Percentiles rank a stretch among this genome's conserved stretches.
Conservation (phyloP, 2,888 invertebrate species). For the Pegoplata infirma region DNA sequence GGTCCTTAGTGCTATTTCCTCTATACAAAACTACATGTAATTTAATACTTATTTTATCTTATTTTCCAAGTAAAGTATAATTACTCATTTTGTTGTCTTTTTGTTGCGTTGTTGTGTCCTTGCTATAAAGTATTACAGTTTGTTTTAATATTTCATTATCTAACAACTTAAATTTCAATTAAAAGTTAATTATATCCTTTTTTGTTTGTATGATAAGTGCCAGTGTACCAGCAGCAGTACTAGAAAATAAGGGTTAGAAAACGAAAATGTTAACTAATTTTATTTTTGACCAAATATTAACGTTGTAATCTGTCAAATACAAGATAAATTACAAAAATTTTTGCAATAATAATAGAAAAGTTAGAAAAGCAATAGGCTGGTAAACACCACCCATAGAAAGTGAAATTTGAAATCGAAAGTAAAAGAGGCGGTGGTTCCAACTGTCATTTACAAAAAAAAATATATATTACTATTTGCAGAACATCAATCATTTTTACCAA, state of each 20-base stretch:
- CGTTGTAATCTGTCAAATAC: conserved; percentile 26
- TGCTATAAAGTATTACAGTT: no score
- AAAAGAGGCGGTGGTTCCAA: neutral
- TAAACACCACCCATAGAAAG: neutral
- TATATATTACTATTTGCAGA: conserved; percentile 27
- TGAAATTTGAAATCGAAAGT: neutral
- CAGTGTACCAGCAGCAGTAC: no score
- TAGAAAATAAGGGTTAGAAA: neutral
- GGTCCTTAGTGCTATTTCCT: no score
- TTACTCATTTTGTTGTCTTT: no score
- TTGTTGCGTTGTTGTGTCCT: no score
- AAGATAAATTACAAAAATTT: conserved; percentile 32
- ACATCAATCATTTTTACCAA: conserved; percentile 42
- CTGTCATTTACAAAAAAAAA: conserved; percentile 25
- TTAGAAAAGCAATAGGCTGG: neutral
- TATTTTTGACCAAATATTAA: neutral
- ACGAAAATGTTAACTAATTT: neutral
- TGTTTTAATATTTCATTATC: no score
- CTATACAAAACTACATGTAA: no score
- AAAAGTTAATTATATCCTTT: conserved; percentile 20
- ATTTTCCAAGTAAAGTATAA: no score
- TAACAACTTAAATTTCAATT: conserved; percentile 36
- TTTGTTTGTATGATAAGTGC: conserved; percentile 20
- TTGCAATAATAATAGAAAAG: neutral
- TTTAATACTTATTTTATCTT: no score